phyloP scores from a whole-genome alignment of 1,140 invertebrate species.

The Steinernema feltiae region DNA sequence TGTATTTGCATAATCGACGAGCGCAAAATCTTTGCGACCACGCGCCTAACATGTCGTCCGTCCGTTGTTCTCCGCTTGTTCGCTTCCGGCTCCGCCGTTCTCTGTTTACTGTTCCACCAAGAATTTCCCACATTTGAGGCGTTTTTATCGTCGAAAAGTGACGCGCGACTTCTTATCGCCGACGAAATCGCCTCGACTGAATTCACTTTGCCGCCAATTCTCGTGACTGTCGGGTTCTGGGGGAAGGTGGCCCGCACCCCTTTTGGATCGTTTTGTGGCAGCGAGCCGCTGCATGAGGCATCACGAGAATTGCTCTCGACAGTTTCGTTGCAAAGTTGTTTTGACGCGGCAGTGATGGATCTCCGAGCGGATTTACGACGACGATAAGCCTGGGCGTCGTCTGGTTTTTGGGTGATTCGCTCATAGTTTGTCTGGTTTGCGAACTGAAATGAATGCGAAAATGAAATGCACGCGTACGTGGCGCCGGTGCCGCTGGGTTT shows the following conservation, averaged over 20 bases:
- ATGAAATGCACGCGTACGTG: too few relatives aligned
- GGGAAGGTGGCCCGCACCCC: not conserved
- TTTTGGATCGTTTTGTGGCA: too few relatives aligned
- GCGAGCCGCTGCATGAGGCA: too few relatives aligned
- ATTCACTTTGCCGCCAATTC: not conserved
- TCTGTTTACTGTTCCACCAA: not conserved
- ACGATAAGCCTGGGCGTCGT: not conserved
- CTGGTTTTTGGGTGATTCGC: not conserved
- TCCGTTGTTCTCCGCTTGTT: not conserved
- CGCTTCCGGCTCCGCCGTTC: not conserved
- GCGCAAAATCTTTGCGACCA: not conserved
- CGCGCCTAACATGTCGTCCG: not conserved
- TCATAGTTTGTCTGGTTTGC: too few relatives aligned
- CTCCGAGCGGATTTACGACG: not conserved
- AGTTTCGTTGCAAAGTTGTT: not conserved
- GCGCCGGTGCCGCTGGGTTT: too few relatives aligned
- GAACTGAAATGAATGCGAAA: too few relatives aligned
- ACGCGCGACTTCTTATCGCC: not conserved
- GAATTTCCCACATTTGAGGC: not conserved
- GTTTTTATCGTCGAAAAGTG: not conserved
- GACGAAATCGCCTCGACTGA: not conserved
- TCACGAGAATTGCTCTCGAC: not conserved
- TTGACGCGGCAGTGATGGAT: not conserved
- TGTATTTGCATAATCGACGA: slow-evolving; percentile 2
- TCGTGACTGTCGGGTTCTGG: not conserved